Percentiles rank a stretch among this genome's conserved stretches.
phyloP scores from a whole-genome alignment of 2,888 invertebrate species.

The Heliconius aoede region DNA sequence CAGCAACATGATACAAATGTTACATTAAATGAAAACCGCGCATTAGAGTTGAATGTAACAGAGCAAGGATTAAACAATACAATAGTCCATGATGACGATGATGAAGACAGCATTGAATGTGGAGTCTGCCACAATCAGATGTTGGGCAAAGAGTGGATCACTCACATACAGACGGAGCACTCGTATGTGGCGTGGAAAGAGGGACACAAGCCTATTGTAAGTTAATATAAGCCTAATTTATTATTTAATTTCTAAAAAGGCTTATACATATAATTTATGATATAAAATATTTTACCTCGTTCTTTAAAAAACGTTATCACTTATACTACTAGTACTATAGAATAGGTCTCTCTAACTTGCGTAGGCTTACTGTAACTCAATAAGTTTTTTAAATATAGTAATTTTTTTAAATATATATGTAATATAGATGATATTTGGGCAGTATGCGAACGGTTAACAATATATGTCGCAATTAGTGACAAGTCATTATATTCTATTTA shows the following conservation, averaged over 20 bases:
- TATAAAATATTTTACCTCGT: no score
- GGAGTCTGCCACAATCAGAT: slow-evolving; percentile 14
- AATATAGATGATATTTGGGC: no score
- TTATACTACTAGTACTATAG: no score
- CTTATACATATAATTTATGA: no score
- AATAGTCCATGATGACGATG: background rate
- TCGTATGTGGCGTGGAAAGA: slow-evolving; percentile 65
- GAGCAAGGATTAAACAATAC: background rate
- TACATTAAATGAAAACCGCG: background rate
- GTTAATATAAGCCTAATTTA: slow-evolving; percentile 28
- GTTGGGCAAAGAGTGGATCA: slow-evolving; percentile 52
- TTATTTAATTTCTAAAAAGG: background rate
- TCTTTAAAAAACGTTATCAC: no score
- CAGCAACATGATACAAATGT: slow-evolving; percentile 9
- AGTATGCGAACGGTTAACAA: no score
- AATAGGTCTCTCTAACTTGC: no score
- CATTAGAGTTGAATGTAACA: background rate
- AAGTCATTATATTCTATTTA: background rate
- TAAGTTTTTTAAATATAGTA: no score
- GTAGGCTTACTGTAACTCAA: no score
- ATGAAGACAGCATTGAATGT: slow-evolving; percentile 1
- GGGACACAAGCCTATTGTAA: slow-evolving; percentile 56
- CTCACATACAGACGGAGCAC: slow-evolving; percentile 59
- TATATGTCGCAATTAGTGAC: background rate
- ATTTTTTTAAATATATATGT: no score